Evolutionary conservation across 2,113 vertebrate genomes (phyloP).

Genomic region (Isurus oxyrinchus): DNA sequence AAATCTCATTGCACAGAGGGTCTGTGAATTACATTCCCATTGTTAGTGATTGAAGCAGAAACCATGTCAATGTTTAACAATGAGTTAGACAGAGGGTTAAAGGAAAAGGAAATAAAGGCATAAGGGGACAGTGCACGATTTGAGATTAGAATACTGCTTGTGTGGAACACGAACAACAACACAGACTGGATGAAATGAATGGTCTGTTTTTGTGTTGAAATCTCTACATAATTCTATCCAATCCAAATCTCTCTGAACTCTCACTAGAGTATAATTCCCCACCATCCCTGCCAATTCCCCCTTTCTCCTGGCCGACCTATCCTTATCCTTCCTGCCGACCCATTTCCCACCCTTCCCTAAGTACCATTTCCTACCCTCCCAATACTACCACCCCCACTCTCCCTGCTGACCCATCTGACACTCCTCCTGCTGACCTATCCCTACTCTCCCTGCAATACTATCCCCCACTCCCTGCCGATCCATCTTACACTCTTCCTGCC

Average conservation of each 20-base stretch:
- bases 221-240: neutral
- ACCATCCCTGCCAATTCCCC: too few relatives aligned
- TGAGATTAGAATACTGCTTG: neutral
- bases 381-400: neutral
- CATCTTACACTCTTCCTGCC: too few relatives aligned
- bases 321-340: too few relatives aligned
- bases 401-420: neutral
- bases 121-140: neutral
- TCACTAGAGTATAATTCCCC: neutral
- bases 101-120: neutral
- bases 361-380: too few relatives aligned
- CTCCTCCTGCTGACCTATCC: too few relatives aligned
- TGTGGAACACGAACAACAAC: neutral
- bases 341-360: too few relatives aligned
- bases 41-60: neutral
- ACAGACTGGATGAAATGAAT: neutral
- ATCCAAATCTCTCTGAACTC: neutral
- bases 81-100: neutral
- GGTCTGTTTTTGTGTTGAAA: neutral
- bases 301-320: too few relatives aligned
- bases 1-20: neutral
- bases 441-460: too few relatives aligned
- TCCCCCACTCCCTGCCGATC: too few relatives aligned
- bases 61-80: neutral
- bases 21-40: neutral